A percentile compares a stretch with the other conserved stretches of the same genome.
Conservation (phyloP, 2,113 vertebrate genomes). For the Ceyx melanurus region DNA sequence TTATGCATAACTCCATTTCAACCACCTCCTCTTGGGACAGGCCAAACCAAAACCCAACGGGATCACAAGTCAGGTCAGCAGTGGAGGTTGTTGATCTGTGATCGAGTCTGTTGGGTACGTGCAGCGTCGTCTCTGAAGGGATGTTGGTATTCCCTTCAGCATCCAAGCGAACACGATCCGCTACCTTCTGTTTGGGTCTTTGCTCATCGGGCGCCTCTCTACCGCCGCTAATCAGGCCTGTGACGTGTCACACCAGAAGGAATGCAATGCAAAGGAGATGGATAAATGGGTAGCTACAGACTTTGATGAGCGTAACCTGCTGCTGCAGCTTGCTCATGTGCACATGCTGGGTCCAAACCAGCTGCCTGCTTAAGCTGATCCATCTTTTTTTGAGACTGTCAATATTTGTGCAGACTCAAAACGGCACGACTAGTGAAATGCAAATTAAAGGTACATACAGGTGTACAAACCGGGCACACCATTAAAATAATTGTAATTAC, state of each 20-base stretch:
- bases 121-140: neutral
- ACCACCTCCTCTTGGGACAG: neutral
- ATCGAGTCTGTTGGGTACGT: rapidly evolving
- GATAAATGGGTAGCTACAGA: neutral
- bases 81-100: rapidly evolving
- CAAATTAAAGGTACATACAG: rapidly evolving
- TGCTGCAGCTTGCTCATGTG: neutral
- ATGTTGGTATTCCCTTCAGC: neutral
- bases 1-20: neutral
- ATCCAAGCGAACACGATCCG: rapidly evolving
- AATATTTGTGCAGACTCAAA: neutral
- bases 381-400: neutral
- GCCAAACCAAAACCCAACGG: neutral
- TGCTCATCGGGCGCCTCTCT: neutral
- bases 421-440: rapidly evolving
- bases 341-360: neutral
- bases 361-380: neutral
- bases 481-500: neutral
- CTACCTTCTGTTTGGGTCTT: neutral
- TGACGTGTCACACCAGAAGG: neutral
- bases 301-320: rapidly evolving
- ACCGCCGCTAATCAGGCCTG: neutral
- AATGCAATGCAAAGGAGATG: neutral
- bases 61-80: neutral
- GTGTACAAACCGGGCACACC: neutral